These are phyloP conservation scores for Sisyra terminalis DNA, from an alignment of 2,888 invertebrate species.

Conservation along the genomic window DNA sequence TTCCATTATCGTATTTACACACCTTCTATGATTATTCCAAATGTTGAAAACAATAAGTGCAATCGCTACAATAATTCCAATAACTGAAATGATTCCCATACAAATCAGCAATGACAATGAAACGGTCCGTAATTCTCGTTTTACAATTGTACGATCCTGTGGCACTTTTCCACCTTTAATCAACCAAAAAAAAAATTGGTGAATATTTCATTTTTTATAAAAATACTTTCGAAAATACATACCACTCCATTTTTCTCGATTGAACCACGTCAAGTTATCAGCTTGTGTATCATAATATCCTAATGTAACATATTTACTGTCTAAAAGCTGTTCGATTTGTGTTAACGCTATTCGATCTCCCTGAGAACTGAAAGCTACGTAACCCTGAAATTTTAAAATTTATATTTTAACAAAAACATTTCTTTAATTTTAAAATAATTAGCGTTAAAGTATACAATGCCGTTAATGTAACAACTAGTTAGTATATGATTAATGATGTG, in stretches of 20 bases:
- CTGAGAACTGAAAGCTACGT: conserved; percentile 94
- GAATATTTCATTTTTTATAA: background rate
- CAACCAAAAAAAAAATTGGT: conserved; percentile 1
- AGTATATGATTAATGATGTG: too few species aligned
- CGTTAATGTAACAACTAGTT: too few species aligned
- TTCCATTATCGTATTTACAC: conserved; percentile 11
- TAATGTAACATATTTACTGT: conserved; percentile 84
- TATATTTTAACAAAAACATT: background rate
- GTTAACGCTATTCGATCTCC: conserved; percentile 98
- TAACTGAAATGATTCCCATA: conserved; percentile 79
- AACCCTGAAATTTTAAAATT: conserved; percentile 47
- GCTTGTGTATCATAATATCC: conserved; percentile 94
- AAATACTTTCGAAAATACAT: conserved; percentile 20
- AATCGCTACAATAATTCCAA: conserved; percentile 75
- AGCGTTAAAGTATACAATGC: too few species aligned
- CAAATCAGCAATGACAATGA: conserved; percentile 82
- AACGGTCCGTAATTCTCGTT: conserved; percentile 68
- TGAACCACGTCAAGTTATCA: conserved; percentile 89
- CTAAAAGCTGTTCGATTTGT: conserved; percentile 92
- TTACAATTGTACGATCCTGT: conserved; percentile 84
- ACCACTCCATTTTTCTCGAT: conserved; percentile 84
- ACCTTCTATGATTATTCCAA: conserved; percentile 86
- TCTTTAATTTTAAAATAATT: background rate
- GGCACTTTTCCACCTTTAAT: conserved; percentile 69
- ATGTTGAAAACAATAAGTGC: conserved; percentile 83